Evolutionary conservation across 2,888 invertebrate genomes (phyloP), one percentile per base, ranked within the genome.

Genomic region (Amphipyra berbera): DNA sequence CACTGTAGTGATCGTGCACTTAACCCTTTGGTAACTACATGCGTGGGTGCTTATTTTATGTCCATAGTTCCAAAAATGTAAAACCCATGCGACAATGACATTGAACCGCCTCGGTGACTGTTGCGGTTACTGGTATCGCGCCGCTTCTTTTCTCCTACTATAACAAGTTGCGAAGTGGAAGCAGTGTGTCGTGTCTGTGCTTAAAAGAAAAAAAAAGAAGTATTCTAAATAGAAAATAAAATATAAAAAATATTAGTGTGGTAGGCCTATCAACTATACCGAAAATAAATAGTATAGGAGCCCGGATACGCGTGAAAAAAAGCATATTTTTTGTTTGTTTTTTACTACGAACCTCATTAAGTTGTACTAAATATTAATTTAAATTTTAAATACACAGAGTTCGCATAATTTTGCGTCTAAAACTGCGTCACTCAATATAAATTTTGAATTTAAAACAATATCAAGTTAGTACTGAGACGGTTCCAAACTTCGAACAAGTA

Each of bases 171-270:
- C 53, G 48, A 14, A 42, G 48, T 45, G 45, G 10, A 37, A 12
- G 47, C 12, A 27, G 72, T 33, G 33, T 13, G 72, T 65, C 52
- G 65, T 53, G 56, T 52, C 9, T 10, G 27, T 33, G 47, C 12
- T 15, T 46, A 13, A 10, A 15, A 6, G n/a, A n/a, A 21, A 40
- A 0, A 14, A 6, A 21, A 37, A 40, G 2, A 37, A 12, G 1
- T 37, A 10, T 9, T 12, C 37, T 37, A 37, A 37, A 30, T 30
- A 30, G 0, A 30, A 30, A 30, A 4, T 30, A 30, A 30, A n/a
- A n/a, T n/a, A 30, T 7, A 7, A 30, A 30, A 21, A 2, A 2
- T 21, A 21, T 21, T 21, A 30, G 2, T 30, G 30, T 7, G 30
- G 30, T 6, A 30, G 30, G 30, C 30, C n/a, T n/a, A n/a, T n/a